These are phyloP conservation scores for Poecile atricapillus DNA, from an alignment of 2,113 vertebrate species.

Conservation along the genomic window DNA sequence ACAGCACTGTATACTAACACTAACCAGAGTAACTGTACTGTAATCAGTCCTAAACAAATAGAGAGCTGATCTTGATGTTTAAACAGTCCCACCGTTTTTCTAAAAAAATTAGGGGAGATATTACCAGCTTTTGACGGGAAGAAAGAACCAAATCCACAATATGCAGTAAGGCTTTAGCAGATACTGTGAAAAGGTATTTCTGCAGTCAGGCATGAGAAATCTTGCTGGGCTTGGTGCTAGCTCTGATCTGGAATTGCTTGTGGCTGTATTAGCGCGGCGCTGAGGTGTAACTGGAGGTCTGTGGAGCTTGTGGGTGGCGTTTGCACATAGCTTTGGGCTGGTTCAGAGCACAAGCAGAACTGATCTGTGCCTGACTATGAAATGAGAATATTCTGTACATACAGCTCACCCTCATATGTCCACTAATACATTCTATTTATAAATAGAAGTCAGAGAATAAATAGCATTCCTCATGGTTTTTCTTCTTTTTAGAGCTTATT, in stretches of 20 bases:
- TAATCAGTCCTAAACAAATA: not conserved
- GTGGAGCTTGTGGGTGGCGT: not conserved
- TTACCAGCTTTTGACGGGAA: not conserved
- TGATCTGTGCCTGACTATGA: not conserved
- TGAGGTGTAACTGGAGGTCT: not conserved
- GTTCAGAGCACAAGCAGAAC: not conserved
- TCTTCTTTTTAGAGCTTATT: not conserved
- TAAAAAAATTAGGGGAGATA: not conserved
- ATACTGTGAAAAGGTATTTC: not conserved
- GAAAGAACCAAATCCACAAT: not conserved
- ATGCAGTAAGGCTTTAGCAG: not conserved
- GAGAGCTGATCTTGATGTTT: not conserved
- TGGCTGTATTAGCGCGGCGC: accelerated
- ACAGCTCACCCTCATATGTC: not conserved
- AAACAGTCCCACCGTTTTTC: not conserved
- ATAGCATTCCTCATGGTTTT: not conserved
- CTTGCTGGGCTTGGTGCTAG: not conserved
- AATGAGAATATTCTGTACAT: not conserved
- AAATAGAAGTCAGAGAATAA: not conserved
- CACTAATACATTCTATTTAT: not conserved
- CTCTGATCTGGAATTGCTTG: not conserved
- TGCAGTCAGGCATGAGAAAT: not conserved
- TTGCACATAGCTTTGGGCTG: not conserved
- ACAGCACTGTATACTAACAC: not conserved
- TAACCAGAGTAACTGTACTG: not conserved